phyloP scores from a whole-genome alignment of 2,113 vertebrate genomes.

The Nettapus auritus region DNA sequence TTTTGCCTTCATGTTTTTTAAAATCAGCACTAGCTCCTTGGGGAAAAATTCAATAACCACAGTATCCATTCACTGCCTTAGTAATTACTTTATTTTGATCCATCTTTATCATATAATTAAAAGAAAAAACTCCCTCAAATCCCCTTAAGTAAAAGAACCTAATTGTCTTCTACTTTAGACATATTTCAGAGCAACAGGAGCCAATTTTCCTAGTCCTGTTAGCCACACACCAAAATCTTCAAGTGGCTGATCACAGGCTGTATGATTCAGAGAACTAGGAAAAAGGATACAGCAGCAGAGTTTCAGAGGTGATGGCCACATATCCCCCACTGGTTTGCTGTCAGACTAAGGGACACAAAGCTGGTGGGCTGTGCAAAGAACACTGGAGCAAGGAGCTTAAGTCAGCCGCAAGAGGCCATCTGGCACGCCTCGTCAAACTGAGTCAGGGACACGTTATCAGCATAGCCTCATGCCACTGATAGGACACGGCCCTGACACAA shows the following conservation, averaged over 20 bases:
- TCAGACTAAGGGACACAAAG: fast-evolving
- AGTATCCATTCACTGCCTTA: not conserved
- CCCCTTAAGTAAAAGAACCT: not conserved
- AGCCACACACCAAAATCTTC: not conserved
- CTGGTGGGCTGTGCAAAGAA: not conserved
- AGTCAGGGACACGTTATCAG: not conserved
- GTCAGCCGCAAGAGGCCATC: not conserved
- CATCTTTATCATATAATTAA: not conserved
- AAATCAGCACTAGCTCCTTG: not conserved
- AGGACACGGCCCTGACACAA: fast-evolving
- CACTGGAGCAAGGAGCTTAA: not conserved
- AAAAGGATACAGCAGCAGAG: not conserved
- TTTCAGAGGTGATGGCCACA: not conserved
- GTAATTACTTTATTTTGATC: not conserved
- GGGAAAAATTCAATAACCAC: not conserved
- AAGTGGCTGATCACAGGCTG: not conserved
- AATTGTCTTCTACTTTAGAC: not conserved
- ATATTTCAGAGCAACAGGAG: not conserved
- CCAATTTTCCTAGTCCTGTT: not conserved
- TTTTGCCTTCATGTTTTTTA: not conserved
- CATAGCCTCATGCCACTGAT: not conserved
- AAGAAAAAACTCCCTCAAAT: not conserved
- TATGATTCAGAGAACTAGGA: not conserved
- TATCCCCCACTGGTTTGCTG: not conserved
- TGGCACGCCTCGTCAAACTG: fast-evolving